phyloP scores from a whole-genome alignment of 2,888 invertebrate species.

The Clusia tigrina region DNA sequence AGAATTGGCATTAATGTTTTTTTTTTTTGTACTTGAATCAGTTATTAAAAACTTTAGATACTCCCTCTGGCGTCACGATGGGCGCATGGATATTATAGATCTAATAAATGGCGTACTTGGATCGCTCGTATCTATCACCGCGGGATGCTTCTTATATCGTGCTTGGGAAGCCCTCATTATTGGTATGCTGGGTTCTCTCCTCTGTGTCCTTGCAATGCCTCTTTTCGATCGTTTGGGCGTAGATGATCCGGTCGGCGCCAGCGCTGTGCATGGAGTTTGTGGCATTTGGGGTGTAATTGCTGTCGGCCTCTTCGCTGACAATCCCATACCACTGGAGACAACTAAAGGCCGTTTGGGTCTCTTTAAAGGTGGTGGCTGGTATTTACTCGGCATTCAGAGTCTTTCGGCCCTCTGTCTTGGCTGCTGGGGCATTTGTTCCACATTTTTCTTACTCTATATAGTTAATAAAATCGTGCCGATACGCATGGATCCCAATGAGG shows the following conservation, averaged over 20 bases:
- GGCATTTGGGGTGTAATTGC: constrained; percentile 77
- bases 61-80: constrained; percentile 73
- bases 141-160: constrained; percentile 84
- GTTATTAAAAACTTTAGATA: constrained; percentile 63
- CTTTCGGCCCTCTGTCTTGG: constrained; percentile 76
- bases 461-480: constrained; percentile 82
- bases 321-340: constrained; percentile 81
- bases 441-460: constrained; percentile 78
- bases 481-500: constrained; percentile 85
- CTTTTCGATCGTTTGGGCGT: constrained; percentile 80
- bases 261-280: constrained; percentile 85
- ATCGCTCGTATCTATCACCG: constrained; percentile 86
- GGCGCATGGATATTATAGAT: constrained; percentile 82
- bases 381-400: constrained; percentile 83
- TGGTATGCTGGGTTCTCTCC: constrained; percentile 79
- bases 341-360: constrained; percentile 80
- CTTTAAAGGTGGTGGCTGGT: constrained; percentile 87
- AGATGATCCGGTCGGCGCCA: constrained; percentile 88
- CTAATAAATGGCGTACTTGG: constrained; percentile 90
- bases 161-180: constrained; percentile 88
- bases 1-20: constrained; percentile 17
- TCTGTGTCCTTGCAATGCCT: constrained; percentile 77
- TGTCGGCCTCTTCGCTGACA: constrained; percentile 88
- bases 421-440: constrained; percentile 78
- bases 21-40: not conserved